These are phyloP conservation scores for Gracilinanus agilis DNA, from an alignment of 2,113 vertebrate species.

Conservation along the genomic window DNA sequence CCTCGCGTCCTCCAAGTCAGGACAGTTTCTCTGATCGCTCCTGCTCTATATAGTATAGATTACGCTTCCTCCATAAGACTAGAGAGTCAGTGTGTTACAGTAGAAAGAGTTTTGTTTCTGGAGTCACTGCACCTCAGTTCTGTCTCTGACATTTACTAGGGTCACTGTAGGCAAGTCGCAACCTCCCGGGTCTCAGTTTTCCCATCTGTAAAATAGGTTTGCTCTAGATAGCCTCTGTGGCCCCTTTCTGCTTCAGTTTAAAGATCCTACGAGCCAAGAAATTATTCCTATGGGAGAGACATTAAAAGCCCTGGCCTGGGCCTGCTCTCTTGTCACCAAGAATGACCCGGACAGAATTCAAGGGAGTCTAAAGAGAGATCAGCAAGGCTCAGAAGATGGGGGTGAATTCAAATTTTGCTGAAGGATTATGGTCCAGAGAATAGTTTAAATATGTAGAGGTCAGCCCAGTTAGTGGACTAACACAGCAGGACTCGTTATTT, in stretches of 20 bases:
- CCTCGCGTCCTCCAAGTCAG: too few species aligned
- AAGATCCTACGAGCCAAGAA: not conserved
- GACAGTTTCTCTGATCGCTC: too few species aligned
- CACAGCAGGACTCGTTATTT: not conserved
- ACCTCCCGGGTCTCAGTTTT: not conserved
- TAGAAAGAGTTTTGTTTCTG: too few species aligned
- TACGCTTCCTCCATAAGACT: too few species aligned
- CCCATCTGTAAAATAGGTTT: not conserved
- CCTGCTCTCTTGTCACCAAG: not conserved
- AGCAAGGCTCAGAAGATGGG: not conserved
- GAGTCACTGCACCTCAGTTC: not conserved
- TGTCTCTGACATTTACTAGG: not conserved
- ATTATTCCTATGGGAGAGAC: not conserved
- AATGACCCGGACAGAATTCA: not conserved
- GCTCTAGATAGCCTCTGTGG: not conserved
- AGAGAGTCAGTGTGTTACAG: too few species aligned
- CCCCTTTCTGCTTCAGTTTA: not conserved
- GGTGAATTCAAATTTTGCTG: not conserved
- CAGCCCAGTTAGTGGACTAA: not conserved
- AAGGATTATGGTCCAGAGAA: not conserved
- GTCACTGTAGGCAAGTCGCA: not conserved
- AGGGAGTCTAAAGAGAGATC: not conserved
- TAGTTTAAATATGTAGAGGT: not conserved
- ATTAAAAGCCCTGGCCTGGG: not conserved
- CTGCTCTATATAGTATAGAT: too few species aligned